Evolutionary conservation across 2,113 vertebrate genomes (phyloP).

Genomic region (Pitta sordida): DNA sequence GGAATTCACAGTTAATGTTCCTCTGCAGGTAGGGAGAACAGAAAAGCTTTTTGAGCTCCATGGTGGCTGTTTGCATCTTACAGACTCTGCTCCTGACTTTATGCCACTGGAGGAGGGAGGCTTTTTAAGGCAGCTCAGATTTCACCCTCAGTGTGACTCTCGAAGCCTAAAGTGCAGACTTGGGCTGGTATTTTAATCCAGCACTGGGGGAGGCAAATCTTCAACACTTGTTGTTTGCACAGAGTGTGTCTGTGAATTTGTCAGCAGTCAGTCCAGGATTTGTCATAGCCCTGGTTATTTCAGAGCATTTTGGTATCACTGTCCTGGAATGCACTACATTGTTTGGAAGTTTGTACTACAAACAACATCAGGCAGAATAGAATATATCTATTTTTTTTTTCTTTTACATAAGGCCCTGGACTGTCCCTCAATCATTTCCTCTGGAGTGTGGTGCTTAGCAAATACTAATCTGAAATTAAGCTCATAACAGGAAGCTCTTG

Average conservation of each 20-base stretch:
- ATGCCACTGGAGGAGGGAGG: neutral
- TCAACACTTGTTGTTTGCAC: neutral
- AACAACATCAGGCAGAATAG: neutral
- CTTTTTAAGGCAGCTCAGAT: neutral
- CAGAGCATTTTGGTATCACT: neutral
- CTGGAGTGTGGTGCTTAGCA: slow-evolving; percentile 45
- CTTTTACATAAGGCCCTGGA: neutral
- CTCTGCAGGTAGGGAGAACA: neutral
- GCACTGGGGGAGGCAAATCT: neutral
- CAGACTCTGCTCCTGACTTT: neutral
- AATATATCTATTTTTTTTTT: neutral
- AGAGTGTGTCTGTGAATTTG: neutral
- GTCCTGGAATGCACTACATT: neutral
- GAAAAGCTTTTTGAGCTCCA: neutral
- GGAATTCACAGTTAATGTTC: neutral
- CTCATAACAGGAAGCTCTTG: slow-evolving; percentile 45
- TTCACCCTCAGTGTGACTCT: neutral
- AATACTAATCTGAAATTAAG: slow-evolving; percentile 40
- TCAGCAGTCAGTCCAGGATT: neutral
- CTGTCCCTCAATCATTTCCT: slow-evolving; percentile 32
- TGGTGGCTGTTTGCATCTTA: neutral
- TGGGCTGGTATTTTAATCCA: neutral
- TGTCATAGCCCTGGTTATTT: neutral
- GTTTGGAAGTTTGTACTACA: neutral
- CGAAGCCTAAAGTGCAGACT: neutral